phyloP scores from a whole-genome alignment of 2,797 vertebrate species.

The Myotis pilosus region DNA sequence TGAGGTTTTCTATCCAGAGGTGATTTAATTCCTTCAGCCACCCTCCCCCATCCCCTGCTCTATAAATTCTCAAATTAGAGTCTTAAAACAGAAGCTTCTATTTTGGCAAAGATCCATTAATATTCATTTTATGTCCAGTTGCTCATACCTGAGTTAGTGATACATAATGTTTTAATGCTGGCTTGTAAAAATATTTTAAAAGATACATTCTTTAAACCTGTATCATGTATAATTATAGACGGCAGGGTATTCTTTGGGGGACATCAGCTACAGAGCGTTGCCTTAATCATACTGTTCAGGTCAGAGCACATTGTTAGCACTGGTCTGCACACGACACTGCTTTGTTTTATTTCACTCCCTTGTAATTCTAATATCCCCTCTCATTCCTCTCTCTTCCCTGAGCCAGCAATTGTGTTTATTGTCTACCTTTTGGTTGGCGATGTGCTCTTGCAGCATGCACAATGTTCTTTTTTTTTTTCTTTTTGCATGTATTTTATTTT shows the following conservation, averaged over 20 bases:
- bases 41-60: not conserved
- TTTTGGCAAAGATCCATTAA: slow-evolving; percentile 53
- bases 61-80: slow-evolving; percentile 56
- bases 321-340: not conserved
- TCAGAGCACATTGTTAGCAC: not conserved
- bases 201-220: slow-evolving; percentile 56
- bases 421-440: not conserved
- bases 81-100: slow-evolving; percentile 49
- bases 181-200: slow-evolving; percentile 66
- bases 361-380: slow-evolving; percentile 22
- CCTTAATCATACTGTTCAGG: slow-evolving; percentile 38
- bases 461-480: not conserved
- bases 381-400: not conserved
- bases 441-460: not conserved
- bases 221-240: slow-evolving; percentile 62
- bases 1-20: slow-evolving; percentile 20
- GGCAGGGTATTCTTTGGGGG: not conserved
- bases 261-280: not conserved
- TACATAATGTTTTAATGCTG: slow-evolving; percentile 48
- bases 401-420: not conserved
- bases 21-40: slow-evolving; percentile 21
- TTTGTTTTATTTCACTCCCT: not conserved
- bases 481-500: not conserved
- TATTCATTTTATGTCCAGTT: slow-evolving; percentile 30
- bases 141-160: slow-evolving; percentile 56